phyloP scores from a whole-genome alignment of 2,797 vertebrate genomes.

The Karalla daura region DNA sequence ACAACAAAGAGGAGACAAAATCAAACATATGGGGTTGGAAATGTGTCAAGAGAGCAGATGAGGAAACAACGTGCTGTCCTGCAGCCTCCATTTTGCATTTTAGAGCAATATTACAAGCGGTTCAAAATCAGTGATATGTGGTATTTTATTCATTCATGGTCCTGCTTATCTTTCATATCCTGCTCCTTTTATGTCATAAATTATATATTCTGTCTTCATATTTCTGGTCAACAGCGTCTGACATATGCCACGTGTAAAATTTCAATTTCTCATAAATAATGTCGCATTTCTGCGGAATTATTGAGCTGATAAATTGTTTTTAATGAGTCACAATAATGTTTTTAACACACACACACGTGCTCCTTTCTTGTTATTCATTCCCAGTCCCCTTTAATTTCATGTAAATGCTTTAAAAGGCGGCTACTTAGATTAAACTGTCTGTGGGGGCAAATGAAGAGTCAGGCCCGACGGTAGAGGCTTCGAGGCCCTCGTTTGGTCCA shows the following conservation, averaged over 20 bases:
- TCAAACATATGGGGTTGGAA: constrained; percentile 1
- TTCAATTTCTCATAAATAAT: neutral
- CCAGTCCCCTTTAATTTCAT: constrained; percentile 20
- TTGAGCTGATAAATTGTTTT: neutral
- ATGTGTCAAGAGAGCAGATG: constrained; percentile 30
- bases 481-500: constrained; percentile 72
- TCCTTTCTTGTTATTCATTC: neutral
- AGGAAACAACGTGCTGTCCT: constrained; percentile 14
- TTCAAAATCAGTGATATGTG: constrained; percentile 5
- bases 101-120: neutral
- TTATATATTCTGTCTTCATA: constrained; percentile 34
- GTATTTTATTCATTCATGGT: constrained; percentile 21
- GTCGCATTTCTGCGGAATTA: neutral
- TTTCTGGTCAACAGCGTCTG: constrained; percentile 17
- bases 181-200: constrained; percentile 15
- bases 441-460: constrained; percentile 52
- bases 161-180: constrained; percentile 13
- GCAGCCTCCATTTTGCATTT: constrained; percentile 12
- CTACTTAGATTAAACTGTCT: constrained; percentile 23
- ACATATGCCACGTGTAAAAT: no score
- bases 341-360: constrained; percentile 6
- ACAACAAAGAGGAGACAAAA: constrained; percentile 54
- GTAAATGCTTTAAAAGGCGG: constrained; percentile 49
- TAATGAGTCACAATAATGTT: neutral
- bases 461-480: constrained; percentile 59